Conservation (phyloP, 2,113 vertebrate species). For the Sardina pilchardus region DNA sequence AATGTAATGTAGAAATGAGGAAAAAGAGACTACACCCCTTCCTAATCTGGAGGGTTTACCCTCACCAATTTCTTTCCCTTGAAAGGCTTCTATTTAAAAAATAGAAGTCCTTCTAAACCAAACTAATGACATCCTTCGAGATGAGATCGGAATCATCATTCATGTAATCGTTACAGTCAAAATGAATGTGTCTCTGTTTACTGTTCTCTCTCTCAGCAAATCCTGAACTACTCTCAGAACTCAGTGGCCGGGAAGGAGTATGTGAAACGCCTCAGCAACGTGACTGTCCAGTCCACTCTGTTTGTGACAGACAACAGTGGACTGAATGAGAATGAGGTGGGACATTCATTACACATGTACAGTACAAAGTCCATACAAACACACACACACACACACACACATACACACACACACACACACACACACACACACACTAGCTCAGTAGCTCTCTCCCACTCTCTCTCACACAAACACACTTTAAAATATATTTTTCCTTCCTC, state of each 20-base stretch:
- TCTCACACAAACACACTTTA: too few species aligned
- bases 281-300: conserved; percentile 75
- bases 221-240: conserved; percentile 79
- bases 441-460: too few species aligned
- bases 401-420: background rate
- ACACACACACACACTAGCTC: too few species aligned
- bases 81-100: too few species aligned
- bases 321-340: conserved; percentile 80
- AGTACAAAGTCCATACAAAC: background rate
- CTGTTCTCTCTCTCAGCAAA: conserved; percentile 72
- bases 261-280: conserved; percentile 74
- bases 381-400: background rate
- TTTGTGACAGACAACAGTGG: conserved; percentile 84
- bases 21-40: too few species aligned
- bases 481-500: background rate
- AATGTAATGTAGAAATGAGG: too few species aligned
- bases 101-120: too few species aligned
- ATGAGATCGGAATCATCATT: too few species aligned
- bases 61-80: too few species aligned
- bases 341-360: conserved; percentile 13
- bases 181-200: background rate
- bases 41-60: too few species aligned
- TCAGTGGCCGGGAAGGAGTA: conserved; percentile 76
- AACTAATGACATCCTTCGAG: too few species aligned
- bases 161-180: too few species aligned